phyloP scores from a whole-genome alignment of 2,113 vertebrate genomes.

The Puntigrus tetrazona region DNA sequence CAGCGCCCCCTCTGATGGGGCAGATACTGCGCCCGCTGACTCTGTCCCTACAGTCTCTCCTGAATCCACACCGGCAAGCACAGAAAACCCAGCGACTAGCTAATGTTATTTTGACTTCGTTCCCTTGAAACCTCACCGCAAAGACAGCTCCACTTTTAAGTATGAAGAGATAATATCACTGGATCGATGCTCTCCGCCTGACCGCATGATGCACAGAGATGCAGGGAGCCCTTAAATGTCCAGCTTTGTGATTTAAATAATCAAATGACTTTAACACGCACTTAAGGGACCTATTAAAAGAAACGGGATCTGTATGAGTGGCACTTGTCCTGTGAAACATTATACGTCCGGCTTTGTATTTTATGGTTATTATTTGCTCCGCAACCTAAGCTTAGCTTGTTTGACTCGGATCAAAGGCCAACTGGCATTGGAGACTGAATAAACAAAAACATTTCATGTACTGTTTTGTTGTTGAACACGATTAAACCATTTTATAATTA shows the following conservation, averaged over 20 bases:
- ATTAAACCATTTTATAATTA: background rate
- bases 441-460: background rate
- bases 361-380: background rate
- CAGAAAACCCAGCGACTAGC: slow-evolving; percentile 64
- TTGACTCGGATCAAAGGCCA: slow-evolving; percentile 9
- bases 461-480: background rate
- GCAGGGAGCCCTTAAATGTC: background rate
- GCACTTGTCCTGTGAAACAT: background rate
- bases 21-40: slow-evolving; percentile 34
- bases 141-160: background rate
- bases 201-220: background rate
- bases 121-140: slow-evolving; percentile 16
- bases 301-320: background rate
- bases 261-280: background rate
- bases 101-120: slow-evolving; percentile 57
- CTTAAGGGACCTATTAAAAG: background rate
- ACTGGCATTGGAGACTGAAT: background rate
- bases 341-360: background rate
- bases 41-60: slow-evolving; percentile 52
- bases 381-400: background rate
- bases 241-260: background rate
- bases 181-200: background rate
- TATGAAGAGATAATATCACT: slow-evolving; percentile 23
- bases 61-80: slow-evolving; percentile 44
- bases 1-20: slow-evolving; percentile 56